These are phyloP conservation scores for Stictonetta naevosa DNA, from an alignment of 2,113 vertebrate species.

Conservation along the genomic window DNA sequence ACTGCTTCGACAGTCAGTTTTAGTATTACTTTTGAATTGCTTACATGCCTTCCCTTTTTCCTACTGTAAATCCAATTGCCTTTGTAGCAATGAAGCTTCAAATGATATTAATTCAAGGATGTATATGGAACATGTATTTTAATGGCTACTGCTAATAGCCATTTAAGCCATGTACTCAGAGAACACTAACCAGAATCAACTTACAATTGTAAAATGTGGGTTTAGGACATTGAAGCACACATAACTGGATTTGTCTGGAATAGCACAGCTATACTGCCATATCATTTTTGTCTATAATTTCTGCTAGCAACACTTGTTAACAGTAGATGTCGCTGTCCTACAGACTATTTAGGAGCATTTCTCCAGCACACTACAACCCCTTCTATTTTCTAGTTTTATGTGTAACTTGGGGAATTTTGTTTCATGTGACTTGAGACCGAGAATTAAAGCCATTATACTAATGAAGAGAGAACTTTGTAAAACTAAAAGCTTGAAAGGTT, in stretches of 20 bases:
- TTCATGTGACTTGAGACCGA: background rate
- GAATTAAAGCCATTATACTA: background rate
- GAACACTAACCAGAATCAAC: background rate
- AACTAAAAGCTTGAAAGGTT: background rate
- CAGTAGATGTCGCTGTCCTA: slow-evolving; percentile 75
- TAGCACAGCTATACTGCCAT: no score
- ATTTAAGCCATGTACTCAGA: background rate
- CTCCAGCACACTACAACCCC: background rate
- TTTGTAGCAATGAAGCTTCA: background rate
- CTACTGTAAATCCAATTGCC: background rate
- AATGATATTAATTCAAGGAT: background rate
- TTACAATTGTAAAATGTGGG: background rate
- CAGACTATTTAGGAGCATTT: background rate
- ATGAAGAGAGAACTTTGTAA: background rate
- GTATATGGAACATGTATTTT: background rate
- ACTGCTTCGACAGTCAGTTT: background rate
- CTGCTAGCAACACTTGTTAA: background rate
- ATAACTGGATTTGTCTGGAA: background rate
- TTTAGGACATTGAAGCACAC: background rate
- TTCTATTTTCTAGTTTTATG: background rate
- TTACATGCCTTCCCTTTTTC: background rate
- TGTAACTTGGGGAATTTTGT: background rate
- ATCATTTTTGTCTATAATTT: background rate
- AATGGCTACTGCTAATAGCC: background rate
- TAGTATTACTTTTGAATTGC: background rate